phyloP scores from a whole-genome alignment of 2,113 vertebrate species.

The Plestiodon gilberti region DNA sequence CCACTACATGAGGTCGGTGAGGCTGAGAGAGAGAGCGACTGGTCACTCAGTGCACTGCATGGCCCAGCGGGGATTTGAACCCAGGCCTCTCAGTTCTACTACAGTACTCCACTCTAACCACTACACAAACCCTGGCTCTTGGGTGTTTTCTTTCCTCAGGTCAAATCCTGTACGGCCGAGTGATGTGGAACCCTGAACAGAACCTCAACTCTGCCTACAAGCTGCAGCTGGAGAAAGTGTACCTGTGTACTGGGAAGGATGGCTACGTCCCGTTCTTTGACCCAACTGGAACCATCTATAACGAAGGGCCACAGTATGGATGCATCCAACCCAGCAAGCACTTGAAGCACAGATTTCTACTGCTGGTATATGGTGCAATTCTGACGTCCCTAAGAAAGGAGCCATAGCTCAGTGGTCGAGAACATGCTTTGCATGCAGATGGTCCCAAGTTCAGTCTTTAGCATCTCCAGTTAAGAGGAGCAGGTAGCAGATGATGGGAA shows the following conservation, averaged over 20 bases:
- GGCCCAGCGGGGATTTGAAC: no score
- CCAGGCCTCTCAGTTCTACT: neutral
- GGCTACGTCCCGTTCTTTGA: constrained; percentile 98
- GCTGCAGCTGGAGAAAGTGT: constrained; percentile 96
- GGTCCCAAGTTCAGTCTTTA: no score
- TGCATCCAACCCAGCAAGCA: constrained; percentile 96
- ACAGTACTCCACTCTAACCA: no score
- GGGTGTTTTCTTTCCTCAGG: constrained; percentile 73
- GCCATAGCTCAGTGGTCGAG: no score
- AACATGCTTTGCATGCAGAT: no score
- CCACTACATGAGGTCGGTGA: no score
- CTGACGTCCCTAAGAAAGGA: no score
- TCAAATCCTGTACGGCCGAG: constrained; percentile 91
- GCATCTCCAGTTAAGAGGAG: no score
- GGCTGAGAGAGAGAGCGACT: no score
- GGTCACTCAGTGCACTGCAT: no score
- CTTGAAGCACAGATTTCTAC: constrained; percentile 93
- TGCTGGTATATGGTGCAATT: constrained; percentile 81
- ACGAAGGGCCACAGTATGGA: constrained; percentile 95
- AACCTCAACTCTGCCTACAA: constrained; percentile 94
- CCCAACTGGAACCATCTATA: constrained; percentile 94
- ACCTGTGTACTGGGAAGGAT: constrained; percentile 93
- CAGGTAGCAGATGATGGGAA: no score
- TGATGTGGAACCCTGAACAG: constrained; percentile 96
- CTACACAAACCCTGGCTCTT: neutral